Evolutionary conservation across 2,113 vertebrate species (phyloP), one percentile per base, ranked within the genome.

Genomic region (Cyanoliseus patagonus): DNA sequence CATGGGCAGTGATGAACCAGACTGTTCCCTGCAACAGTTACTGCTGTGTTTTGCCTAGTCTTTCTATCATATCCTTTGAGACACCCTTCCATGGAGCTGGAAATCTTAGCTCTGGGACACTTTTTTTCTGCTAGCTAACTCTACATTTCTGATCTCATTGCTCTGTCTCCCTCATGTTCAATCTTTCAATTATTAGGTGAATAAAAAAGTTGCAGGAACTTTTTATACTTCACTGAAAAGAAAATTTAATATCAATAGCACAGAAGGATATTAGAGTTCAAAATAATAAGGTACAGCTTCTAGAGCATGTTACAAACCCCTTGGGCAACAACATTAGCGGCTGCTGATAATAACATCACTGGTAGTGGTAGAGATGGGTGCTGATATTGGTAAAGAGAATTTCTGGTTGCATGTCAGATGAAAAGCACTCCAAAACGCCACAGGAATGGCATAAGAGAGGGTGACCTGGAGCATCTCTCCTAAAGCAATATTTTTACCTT

Each of bases 1-100:
- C 33, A 59, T 1, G 10, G 44, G 47, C 18, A 86, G 44, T 0
- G 0, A 68, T 18, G 23, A 73, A 39, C 30, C 9, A 1, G 4
- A 47, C n/a, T 62, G 27, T 4, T 74, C 53, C 19, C 82, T 76
- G 30, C 31, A 78, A 35, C 18, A 73, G 31, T 15, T 44, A 52
- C 23, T 16, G 28, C 27, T 39, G 44, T 52, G 27, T 49, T 90
- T 69, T 82, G 42, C 17, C 19, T 16, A 17, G 4, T 46, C 16
- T 53, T 73, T 69, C 30, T 31, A 5, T 44, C 30, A 10, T 6
- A 39, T 53, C 52, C 49, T 61, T 83, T 66, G 24, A 82, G 33
- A 83, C 4, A 67, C 10, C 24, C 31, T 82, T 63, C 31, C 46
- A 75, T 22, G 19, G 31, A 63, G 39, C 28, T 51, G 18, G 31